Conservation (phyloP, 2,888 invertebrate species). For the Apocheima hispidaria region DNA sequence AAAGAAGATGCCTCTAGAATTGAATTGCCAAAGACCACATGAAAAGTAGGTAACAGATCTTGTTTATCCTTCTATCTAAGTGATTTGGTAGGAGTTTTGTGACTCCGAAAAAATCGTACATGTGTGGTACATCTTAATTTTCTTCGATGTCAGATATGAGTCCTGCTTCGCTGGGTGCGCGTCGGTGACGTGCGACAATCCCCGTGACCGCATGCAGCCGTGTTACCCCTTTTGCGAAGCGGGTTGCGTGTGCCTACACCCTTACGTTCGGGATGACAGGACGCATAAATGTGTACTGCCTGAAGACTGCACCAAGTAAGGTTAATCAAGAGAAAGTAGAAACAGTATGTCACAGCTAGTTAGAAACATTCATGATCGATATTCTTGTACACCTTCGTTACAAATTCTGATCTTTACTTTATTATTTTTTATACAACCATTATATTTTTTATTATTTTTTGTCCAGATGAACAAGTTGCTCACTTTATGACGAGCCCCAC, state of each 20-base stretch:
- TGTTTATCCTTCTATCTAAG: neutral
- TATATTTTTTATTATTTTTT: no score
- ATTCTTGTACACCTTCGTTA: no score
- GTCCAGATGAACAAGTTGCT: no score
- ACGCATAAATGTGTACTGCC: slow-evolving; percentile 81
- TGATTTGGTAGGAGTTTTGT: no score
- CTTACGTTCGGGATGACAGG: slow-evolving; percentile 77
- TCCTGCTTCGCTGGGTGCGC: slow-evolving; percentile 80
- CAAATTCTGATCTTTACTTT: no score
- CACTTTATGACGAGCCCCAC: no score
- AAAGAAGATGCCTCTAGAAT: slow-evolving; percentile 59
- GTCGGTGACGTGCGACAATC: slow-evolving; percentile 79
- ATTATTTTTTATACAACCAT: no score
- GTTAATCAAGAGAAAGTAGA: neutral
- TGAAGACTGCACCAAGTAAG: slow-evolving; percentile 80
- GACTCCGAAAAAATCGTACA: no score
- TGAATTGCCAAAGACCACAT: slow-evolving; percentile 75
- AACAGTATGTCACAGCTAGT: neutral
- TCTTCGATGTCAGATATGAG: slow-evolving; percentile 65
- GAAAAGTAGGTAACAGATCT: slow-evolving; percentile 56
- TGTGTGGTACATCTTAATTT: neutral
- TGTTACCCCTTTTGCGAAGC: slow-evolving; percentile 83
- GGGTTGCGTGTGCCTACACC: slow-evolving; percentile 75
- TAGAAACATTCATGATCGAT: neutral
- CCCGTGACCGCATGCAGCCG: slow-evolving; percentile 75